Conservation (phyloP, 2,797 vertebrate species). For the Garrulus glandarius region DNA sequence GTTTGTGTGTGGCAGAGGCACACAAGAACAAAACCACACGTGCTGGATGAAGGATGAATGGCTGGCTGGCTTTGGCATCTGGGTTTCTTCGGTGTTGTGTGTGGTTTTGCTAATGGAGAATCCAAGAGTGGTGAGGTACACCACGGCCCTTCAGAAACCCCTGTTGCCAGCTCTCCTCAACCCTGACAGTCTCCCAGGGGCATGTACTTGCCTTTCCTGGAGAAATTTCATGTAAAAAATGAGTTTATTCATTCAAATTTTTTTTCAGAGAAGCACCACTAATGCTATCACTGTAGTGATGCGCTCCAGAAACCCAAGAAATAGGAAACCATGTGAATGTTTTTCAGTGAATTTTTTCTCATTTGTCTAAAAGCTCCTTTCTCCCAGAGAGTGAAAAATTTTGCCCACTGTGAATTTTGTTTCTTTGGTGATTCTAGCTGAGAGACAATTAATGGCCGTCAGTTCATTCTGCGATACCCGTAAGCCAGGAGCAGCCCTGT, state of each 20-base stretch:
- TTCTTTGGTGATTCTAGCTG: not conserved
- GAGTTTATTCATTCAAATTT: not conserved
- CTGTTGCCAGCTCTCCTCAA: not conserved
- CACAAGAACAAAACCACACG: not conserved
- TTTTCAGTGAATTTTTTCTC: not conserved
- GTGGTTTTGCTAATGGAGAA: not conserved
- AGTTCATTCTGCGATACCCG: not conserved
- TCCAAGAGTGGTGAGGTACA: not conserved
- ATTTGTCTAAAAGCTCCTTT: not conserved
- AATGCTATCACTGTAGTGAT: not conserved
- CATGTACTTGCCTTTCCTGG: not conserved
- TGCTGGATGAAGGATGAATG: not conserved
- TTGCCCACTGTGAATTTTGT: not conserved
- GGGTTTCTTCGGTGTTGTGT: not conserved
- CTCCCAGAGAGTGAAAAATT: not conserved
- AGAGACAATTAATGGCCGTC: not conserved
- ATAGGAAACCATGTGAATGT: rapidly evolving
- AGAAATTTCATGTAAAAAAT: not conserved
- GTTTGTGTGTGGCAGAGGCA: not conserved
- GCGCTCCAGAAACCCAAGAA: not conserved
- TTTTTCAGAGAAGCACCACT: not conserved
- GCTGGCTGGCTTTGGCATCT: not conserved
- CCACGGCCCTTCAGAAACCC: not conserved
- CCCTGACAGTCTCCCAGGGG: not conserved
- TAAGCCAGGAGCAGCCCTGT: not conserved